These are phyloP conservation scores for Ctenosaura bakeri DNA, from an alignment of 2,797 vertebrate species.

Conservation along the genomic window DNA sequence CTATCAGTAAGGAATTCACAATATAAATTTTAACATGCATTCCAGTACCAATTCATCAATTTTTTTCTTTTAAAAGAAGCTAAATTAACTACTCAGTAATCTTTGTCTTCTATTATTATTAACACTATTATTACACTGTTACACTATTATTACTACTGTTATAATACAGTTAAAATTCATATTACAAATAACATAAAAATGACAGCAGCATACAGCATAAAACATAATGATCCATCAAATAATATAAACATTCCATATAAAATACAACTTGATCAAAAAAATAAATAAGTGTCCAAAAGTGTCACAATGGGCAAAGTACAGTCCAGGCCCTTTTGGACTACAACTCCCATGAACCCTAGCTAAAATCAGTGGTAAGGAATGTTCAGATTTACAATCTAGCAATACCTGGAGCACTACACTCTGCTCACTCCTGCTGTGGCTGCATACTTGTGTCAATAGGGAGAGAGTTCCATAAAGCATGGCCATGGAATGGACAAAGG, in stretches of 20 bases:
- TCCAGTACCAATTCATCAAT: constrained; percentile 29
- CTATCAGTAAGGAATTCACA: too few relatives aligned
- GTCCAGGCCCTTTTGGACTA: too few relatives aligned
- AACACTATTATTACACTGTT: not conserved
- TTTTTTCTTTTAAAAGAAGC: constrained; percentile 60
- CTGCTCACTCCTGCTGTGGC: too few relatives aligned
- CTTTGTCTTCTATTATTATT: too few relatives aligned
- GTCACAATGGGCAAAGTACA: too few relatives aligned
- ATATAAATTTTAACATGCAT: constrained; percentile 44
- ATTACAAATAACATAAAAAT: not conserved
- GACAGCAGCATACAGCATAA: not conserved
- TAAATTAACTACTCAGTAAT: constrained; percentile 50
- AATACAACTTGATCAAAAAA: not conserved
- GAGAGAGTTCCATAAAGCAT: too few relatives aligned
- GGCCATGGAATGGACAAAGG: too few relatives aligned
- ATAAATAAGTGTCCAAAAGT: not conserved
- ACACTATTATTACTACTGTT: not conserved
- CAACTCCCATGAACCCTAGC: too few relatives aligned
- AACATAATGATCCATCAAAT: not conserved
- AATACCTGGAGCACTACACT: too few relatives aligned
- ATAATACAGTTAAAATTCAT: not conserved
- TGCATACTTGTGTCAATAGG: too few relatives aligned
- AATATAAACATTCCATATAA: not conserved
- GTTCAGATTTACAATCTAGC: too few relatives aligned
- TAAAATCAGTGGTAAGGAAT: too few relatives aligned